Percentiles rank a stretch among this genome's conserved stretches.
phyloP scores from a whole-genome alignment of 2,888 invertebrate genomes.

The Diarsia dahlii region DNA sequence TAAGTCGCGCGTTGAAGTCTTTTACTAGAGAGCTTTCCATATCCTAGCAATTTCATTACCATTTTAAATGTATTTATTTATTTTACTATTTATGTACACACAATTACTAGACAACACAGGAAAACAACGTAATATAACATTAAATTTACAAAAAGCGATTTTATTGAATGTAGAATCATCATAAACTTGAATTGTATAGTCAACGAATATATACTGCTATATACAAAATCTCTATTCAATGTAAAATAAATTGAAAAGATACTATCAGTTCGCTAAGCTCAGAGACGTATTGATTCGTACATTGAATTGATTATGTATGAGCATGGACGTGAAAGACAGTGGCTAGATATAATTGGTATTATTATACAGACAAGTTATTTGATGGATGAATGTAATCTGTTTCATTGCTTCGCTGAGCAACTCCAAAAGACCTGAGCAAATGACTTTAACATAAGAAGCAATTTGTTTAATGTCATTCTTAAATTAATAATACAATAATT shows the following conservation, averaged over 20 bases:
- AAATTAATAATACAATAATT: neutral
- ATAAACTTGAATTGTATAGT: conserved; percentile 22
- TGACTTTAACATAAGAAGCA: conserved; percentile 5
- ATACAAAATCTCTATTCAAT: conserved; percentile 57
- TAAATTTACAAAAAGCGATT: conserved; percentile 1
- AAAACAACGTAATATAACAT: too few relatives aligned
- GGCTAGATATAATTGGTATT: conserved; percentile 42
- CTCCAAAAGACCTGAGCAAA: conserved; percentile 14
- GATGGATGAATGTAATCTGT: conserved; percentile 53
- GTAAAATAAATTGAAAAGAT: conserved; percentile 57
- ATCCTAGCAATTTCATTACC: neutral
- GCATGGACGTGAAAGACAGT: conserved; percentile 51
- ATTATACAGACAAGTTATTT: conserved; percentile 45
- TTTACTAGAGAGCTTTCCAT: conserved; percentile 46
- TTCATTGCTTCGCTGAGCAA: conserved; percentile 31
- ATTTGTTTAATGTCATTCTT: neutral
- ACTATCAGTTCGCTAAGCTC: conserved; percentile 41
- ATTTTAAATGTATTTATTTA: neutral
- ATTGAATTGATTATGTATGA: conserved; percentile 63
- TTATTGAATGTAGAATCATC: conserved; percentile 23
- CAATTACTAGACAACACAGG: too few relatives aligned
- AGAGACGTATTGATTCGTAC: conserved; percentile 45
- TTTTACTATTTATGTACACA: too few relatives aligned
- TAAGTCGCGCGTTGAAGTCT: conserved; percentile 62
- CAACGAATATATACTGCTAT: conserved; percentile 31